phyloP scores from a whole-genome alignment of 2,888 invertebrate species.

The Ischnus inquisitorius region DNA sequence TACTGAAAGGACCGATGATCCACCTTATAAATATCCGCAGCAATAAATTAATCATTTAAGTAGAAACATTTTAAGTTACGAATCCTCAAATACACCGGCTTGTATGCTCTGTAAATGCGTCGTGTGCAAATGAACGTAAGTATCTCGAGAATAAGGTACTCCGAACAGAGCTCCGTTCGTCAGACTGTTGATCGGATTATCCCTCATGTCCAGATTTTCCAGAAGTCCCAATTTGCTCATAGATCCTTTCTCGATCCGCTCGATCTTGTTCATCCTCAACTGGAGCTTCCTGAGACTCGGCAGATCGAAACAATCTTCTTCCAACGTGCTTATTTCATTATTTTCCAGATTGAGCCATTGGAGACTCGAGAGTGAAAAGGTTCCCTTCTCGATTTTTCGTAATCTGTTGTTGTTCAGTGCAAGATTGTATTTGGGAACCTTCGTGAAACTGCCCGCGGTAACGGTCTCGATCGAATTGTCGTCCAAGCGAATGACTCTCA shows the following conservation, averaged over 20 bases:
- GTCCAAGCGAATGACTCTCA: constrained; percentile 84
- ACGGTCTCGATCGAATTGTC: constrained; percentile 76
- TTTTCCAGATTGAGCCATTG: too few species aligned
- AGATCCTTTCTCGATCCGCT: background rate
- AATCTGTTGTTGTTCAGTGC: background rate
- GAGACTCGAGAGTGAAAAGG: background rate
- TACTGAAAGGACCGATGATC: background rate
- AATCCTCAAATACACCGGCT: background rate
- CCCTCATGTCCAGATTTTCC: background rate
- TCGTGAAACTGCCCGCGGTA: background rate
- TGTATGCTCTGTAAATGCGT: background rate
- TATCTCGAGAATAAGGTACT: background rate
- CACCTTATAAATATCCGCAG: background rate
- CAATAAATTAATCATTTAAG: background rate
- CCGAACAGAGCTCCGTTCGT: constrained; percentile 9
- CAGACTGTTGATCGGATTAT: constrained; percentile 1
- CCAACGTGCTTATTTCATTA: too few species aligned
- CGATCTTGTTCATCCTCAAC: background rate
- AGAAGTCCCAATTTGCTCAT: background rate
- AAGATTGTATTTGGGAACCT: background rate
- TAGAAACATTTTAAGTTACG: background rate
- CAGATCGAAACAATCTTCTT: background rate
- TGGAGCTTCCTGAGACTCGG: background rate
- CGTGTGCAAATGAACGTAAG: background rate
- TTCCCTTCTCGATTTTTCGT: background rate